Percentiles rank a stretch among this genome's conserved stretches.
phyloP scores from a whole-genome alignment of 2,113 vertebrate species.

The Tauraco erythrolophus region DNA sequence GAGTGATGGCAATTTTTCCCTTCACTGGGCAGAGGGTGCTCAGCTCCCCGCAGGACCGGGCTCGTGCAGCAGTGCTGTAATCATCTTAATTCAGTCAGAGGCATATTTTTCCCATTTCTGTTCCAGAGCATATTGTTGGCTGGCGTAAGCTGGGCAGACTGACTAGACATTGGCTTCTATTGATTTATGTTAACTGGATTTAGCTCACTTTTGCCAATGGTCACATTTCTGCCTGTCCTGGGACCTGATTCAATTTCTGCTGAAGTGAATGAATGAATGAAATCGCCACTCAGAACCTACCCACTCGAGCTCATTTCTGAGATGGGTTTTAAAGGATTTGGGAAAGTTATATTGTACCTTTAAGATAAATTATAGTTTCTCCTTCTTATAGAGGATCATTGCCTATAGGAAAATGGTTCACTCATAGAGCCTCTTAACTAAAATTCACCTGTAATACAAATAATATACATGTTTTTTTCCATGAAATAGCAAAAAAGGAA shows the following conservation, averaged over 20 bases:
- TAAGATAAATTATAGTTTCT: neutral
- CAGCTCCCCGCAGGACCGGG: neutral
- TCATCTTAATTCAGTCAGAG: neutral
- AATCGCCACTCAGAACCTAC: neutral
- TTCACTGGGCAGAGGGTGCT: neutral
- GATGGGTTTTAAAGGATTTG: neutral
- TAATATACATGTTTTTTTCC: neutral
- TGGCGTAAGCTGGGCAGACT: neutral
- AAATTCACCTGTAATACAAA: neutral
- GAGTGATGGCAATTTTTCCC: neutral
- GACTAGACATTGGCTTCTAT: neutral
- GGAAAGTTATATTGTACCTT: neutral
- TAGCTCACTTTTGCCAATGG: neutral
- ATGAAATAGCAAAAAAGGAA: neutral
- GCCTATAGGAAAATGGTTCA: neutral
- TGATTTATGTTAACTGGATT: neutral
- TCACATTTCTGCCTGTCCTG: neutral
- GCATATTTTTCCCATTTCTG: neutral
- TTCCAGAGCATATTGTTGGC: neutral
- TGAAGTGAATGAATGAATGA: conserved; percentile 6
- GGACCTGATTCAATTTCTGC: conserved; percentile 10
- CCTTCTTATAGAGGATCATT: neutral
- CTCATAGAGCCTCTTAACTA: neutral
- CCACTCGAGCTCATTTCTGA: neutral
- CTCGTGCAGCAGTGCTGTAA: neutral